These are phyloP conservation scores for Clistopyga incitator DNA, from an alignment of 2,888 invertebrate genomes.

Conservation along the genomic window DNA sequence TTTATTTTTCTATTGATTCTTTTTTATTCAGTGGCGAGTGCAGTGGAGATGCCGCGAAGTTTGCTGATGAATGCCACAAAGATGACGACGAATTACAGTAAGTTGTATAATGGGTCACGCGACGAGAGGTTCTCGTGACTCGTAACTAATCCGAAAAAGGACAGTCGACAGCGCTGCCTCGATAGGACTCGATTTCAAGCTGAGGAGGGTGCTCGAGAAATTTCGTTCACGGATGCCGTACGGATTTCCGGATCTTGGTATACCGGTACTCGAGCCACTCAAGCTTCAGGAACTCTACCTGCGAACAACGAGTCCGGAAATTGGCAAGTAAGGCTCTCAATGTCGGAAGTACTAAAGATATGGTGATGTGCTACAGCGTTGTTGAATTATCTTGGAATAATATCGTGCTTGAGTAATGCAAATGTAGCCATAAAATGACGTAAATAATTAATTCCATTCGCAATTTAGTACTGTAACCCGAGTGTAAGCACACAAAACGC, in stretches of 20 bases:
- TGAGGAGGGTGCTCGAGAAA: conserved; percentile 78
- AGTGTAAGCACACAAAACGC: background rate
- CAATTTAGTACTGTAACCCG: background rate
- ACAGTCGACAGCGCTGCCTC: conserved; percentile 82
- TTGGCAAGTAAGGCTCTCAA: conserved; percentile 76
- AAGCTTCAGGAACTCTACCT: conserved; percentile 74
- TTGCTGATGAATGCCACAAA: conserved; percentile 79
- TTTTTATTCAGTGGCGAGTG: conserved; percentile 75
- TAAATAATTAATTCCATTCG: background rate
- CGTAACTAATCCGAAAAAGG: conserved; percentile 69
- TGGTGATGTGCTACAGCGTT: background rate
- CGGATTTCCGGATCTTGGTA: conserved; percentile 78
- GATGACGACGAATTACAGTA: conserved; percentile 79
- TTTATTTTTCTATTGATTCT: conserved; percentile 28
- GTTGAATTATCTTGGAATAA: background rate
- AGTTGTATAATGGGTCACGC: conserved; percentile 70
- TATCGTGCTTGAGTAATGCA: conserved; percentile 10
- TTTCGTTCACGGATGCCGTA: conserved; percentile 79
- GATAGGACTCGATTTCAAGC: conserved; percentile 79
- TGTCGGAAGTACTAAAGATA: background rate
- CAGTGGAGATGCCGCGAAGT: conserved; percentile 78
- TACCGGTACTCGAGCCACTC: conserved; percentile 79
- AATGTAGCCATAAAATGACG: background rate
- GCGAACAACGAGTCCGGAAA: conserved; percentile 76
- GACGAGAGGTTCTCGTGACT: conserved; percentile 32